Percentiles rank a stretch among this genome's conserved stretches.
Conservation (phyloP, 1,140 invertebrate species). For the Diplogasteroides magnus region DNA sequence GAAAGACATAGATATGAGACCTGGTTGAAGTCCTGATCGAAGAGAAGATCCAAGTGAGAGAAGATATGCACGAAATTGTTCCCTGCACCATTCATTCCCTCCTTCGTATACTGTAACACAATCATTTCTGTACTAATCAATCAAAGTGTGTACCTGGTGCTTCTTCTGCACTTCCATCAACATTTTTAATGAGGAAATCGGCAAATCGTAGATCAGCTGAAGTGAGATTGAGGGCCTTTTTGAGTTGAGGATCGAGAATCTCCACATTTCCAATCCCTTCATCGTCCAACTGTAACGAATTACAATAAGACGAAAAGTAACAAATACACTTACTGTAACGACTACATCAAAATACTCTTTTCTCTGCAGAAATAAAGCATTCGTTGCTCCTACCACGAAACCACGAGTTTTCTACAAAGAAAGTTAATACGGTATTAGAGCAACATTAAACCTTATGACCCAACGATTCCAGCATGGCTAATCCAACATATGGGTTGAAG, state of each 20-base stretch:
- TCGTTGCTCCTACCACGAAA: slow-evolving; percentile 83
- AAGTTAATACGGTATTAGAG: too few species aligned
- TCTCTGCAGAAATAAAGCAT: slow-evolving; percentile 92
- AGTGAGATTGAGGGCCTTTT: slow-evolving; percentile 75
- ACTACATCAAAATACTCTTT: slow-evolving; percentile 83
- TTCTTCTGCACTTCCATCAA: slow-evolving; percentile 71
- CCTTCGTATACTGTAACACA: slow-evolving; percentile 70
- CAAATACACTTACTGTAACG: slow-evolving; percentile 72
- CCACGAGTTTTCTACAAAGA: too few species aligned
- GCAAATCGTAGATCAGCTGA: slow-evolving; percentile 93
- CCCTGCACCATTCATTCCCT: slow-evolving; percentile 87
- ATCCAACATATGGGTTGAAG: background rate
- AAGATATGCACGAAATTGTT: slow-evolving; percentile 86
- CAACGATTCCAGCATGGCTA: background rate
- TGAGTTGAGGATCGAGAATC: slow-evolving; percentile 75
- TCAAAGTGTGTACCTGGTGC: slow-evolving; percentile 63
- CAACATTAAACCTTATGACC: too few species aligned
- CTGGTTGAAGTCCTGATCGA: slow-evolving; percentile 8
- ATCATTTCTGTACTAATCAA: background rate
- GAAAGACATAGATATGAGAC: too few species aligned
- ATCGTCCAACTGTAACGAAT: slow-evolving; percentile 48
- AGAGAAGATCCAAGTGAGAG: slow-evolving; percentile 69
- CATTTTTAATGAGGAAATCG: slow-evolving; percentile 82
- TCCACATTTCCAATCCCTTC: slow-evolving; percentile 78
- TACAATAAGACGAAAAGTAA: too few species aligned